Base-by-base conservation (phyloP, 2,888 invertebrate species). In the Rotaria sp. region DNA sequence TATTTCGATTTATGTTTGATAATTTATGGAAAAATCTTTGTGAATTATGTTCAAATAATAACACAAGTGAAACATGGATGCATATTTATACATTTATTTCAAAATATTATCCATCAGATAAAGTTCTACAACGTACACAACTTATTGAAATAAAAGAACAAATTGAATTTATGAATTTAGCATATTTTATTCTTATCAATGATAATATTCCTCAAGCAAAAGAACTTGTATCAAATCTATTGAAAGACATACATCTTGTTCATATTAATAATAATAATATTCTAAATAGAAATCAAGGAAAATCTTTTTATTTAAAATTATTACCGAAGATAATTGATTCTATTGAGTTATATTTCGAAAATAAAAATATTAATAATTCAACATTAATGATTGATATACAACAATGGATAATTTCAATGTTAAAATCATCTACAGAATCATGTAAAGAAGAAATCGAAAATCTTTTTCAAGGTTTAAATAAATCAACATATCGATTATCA, bases 161-260 rank as follows among this genome's bases (percentile, higher is more conserved):
- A 45, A 80, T 80, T 45, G 80, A 80, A 45, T 80, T 80, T 10
- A 80, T 80, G 80, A 41, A 80, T 45, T n/a, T 80, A 45, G 41
- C 80, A 3, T 80, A 80, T 80, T 24, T 41, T 26, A 80, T 80
- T 11, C 35, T 80, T 13, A 1, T 80, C 0, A 80, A 80, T 80
- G 41, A 80, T 26, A 41, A 2, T 1, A 45, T 35, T 26, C 7
- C 26, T n/a, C 8, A 45, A 45, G 26, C 80, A 45, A 26, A 3
- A 45, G 13, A 45, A 7, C 26, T 80, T 13, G n/a, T 80, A 3
- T 45, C 41, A 8, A 0, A 3, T 26, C 45, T 80, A 45, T 41
- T 80, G 10, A 11, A 45, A 11, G 18, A 38, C 1, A 74, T 24
- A 24, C 30, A 67, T 67, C 24, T 15, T 2, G 5, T 35, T 67